Evolutionary conservation across 2,888 invertebrate genomes (phyloP).

Genomic region (Chymomyza caudatula): DNA sequence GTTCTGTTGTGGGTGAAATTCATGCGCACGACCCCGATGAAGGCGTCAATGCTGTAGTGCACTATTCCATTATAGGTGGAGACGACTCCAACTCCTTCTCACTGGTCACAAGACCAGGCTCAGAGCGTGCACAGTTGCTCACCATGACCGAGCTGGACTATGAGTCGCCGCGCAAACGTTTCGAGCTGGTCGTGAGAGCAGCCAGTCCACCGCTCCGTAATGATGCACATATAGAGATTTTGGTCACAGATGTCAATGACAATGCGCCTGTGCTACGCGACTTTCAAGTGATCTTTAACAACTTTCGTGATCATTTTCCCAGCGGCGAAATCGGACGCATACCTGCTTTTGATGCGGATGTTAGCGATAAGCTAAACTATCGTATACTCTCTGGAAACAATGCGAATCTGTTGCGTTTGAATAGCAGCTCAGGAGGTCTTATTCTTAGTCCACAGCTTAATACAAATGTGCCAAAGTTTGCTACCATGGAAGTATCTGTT

Average conservation of each 20-base stretch:
- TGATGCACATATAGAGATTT: conserved; percentile 91
- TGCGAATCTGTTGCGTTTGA: conserved; percentile 90
- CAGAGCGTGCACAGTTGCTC: conserved; percentile 90
- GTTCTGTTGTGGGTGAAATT: conserved; percentile 94
- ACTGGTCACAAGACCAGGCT: conserved; percentile 88
- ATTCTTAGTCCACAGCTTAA: conserved; percentile 94
- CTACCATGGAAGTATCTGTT: conserved; percentile 95
- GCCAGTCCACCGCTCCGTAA: conserved; percentile 93
- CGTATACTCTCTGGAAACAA: conserved; percentile 94
- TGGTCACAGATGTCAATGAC: conserved; percentile 96
- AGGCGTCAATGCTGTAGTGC: conserved; percentile 92
- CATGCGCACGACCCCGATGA: conserved; percentile 95
- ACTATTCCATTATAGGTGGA: conserved; percentile 96
- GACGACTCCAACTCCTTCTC: conserved; percentile 93
- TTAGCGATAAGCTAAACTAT: conserved; percentile 89
- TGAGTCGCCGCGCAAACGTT: conserved; percentile 94
- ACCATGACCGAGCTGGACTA: conserved; percentile 96
- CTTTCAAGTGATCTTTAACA: conserved; percentile 96
- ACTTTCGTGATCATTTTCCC: conserved; percentile 95
- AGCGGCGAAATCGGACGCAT: conserved; percentile 93
- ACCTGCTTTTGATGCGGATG: conserved; percentile 96
- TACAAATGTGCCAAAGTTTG: conserved; percentile 95
- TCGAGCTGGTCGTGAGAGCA: conserved; percentile 92
- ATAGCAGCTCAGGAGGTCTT: conserved; percentile 90
- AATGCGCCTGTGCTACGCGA: conserved; percentile 95